Evolutionary conservation across 2,797 vertebrate species (phyloP).

Genomic region (Spea hammondii): DNA sequence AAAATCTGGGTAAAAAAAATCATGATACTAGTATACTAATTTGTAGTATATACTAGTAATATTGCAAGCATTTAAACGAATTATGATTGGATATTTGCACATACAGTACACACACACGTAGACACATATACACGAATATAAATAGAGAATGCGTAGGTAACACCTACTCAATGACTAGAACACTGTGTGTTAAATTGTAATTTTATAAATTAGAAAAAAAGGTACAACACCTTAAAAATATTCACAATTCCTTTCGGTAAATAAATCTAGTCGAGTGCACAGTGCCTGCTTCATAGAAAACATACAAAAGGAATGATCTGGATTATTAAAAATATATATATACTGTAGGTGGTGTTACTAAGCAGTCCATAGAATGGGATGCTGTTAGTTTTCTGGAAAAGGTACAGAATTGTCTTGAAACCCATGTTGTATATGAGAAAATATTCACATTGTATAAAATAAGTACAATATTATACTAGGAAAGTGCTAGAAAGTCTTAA

Average conservation of each 20-base stretch:
- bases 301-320: conserved; percentile 35
- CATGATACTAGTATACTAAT: conserved; percentile 26
- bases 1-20: conserved; percentile 21
- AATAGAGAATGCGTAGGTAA: too few species aligned
- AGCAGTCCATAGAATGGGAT: background rate
- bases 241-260: conserved; percentile 67
- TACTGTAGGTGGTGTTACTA: background rate
- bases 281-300: conserved; percentile 60
- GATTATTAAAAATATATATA: background rate
- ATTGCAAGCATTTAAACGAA: too few species aligned
- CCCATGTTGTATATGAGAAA: conserved; percentile 49
- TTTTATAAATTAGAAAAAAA: conserved; percentile 75
- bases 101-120: too few species aligned
- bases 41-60: background rate
- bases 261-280: conserved; percentile 69
- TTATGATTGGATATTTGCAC: too few species aligned
- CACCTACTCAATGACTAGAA: conserved; percentile 9
- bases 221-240: conserved; percentile 67
- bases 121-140: too few species aligned
- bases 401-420: conserved; percentile 52
- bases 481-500: conserved; percentile 68
- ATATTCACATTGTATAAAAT: conserved; percentile 76
- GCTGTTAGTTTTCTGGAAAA: conserved; percentile 31
- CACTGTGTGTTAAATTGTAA: conserved; percentile 57
- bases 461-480: conserved; percentile 59